Percentiles rank a stretch among this genome's conserved stretches.
Evolutionary conservation across 2,797 vertebrate genomes (phyloP).

Genomic region (Leucoraja ocellata): DNA sequence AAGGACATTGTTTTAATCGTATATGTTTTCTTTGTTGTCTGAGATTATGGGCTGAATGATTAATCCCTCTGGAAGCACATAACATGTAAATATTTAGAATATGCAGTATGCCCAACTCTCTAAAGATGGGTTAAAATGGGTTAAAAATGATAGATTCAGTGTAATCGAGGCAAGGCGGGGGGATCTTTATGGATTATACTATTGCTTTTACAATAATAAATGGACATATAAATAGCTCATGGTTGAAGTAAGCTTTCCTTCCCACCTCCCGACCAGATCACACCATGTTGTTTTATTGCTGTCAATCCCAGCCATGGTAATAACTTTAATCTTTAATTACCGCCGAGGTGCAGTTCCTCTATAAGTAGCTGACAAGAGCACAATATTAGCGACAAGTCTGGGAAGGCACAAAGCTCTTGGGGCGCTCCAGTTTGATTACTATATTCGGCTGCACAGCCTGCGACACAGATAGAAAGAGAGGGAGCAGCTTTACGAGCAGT

Average conservation of each 20-base stretch:
- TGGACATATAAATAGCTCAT: background rate
- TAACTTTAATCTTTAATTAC: conserved; percentile 7
- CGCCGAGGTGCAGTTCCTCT: background rate
- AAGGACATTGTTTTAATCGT: background rate
- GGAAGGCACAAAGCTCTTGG: background rate
- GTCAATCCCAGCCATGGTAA: background rate
- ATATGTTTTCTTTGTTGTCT: background rate
- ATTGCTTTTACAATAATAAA: background rate
- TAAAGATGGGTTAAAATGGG: background rate
- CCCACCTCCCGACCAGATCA: background rate
- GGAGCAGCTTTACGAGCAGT: background rate
- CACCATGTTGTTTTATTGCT: background rate
- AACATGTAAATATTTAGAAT: background rate
- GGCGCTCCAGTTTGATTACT: background rate
- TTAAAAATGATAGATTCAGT: background rate
- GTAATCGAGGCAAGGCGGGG: background rate
- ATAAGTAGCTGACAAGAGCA: conserved; percentile 1
- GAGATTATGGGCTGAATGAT: background rate
- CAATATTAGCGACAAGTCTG: background rate
- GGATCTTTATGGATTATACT: background rate
- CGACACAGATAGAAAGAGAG: background rate
- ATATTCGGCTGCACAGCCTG: background rate
- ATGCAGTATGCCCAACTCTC: background rate
- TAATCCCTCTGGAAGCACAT: background rate
- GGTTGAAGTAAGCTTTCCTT: background rate